Percentiles rank a stretch among this genome's conserved stretches.
These are phyloP conservation scores for Malacoctenus gilli DNA, from an alignment of 2,797 vertebrate species.

Conservation along the genomic window DNA sequence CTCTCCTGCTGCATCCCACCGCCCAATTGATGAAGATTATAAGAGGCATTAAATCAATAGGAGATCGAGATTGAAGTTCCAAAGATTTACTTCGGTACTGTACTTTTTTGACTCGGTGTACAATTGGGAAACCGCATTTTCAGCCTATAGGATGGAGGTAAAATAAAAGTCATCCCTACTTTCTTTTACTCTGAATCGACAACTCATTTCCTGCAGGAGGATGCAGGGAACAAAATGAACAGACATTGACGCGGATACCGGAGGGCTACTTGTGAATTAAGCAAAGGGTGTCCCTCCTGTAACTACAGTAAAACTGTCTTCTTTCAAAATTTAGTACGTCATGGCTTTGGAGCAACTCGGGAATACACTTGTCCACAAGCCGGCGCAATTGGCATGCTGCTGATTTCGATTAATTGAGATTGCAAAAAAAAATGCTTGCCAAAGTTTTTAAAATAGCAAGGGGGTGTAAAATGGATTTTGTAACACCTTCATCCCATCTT, in stretches of 20 bases:
- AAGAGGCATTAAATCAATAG: conserved; percentile 43
- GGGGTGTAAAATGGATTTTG: conserved; percentile 13
- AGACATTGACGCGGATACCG: neutral
- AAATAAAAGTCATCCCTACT: conserved; percentile 7
- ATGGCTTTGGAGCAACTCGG: neutral
- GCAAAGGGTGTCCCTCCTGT: neutral
- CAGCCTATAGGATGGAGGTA: neutral
- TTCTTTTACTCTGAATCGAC: conserved; percentile 10
- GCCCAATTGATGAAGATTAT: conserved; percentile 32
- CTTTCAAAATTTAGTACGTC: neutral
- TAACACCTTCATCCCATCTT: conserved; percentile 4
- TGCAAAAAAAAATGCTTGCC: conserved; percentile 29
- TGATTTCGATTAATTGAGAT: conserved; percentile 34
- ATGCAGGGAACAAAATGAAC: neutral
- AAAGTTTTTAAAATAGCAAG: conserved; percentile 28
- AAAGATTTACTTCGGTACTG: conserved; percentile 5
- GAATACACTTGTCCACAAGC: conserved; percentile 20
- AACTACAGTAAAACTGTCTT: neutral
- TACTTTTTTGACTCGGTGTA: too few relatives aligned
- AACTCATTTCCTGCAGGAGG: conserved; percentile 2
- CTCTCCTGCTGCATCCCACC: conserved; percentile 11
- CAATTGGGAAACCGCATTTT: too few relatives aligned
- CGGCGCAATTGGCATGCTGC: conserved; percentile 22
- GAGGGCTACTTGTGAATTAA: neutral
- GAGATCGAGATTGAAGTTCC: conserved; percentile 15